These are phyloP conservation scores for Tautogolabrus adspersus DNA, from an alignment of 2,113 vertebrate genomes.

Conservation along the genomic window DNA sequence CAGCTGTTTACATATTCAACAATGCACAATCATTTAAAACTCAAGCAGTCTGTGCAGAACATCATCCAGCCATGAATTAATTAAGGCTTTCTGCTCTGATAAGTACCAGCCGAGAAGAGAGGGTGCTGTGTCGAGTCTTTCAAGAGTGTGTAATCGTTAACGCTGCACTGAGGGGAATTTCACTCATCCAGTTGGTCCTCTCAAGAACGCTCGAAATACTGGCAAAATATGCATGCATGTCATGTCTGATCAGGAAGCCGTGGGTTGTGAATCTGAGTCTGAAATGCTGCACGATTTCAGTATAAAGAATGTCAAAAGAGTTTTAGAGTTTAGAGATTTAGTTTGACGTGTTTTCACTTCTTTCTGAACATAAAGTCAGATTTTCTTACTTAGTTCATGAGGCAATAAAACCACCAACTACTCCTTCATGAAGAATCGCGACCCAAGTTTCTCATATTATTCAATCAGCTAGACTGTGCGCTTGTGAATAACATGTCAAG, in stretches of 20 bases:
- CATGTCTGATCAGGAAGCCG: constrained; percentile 28
- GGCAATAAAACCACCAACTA: neutral
- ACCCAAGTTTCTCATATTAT: too few species aligned
- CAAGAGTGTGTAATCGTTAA: constrained; percentile 64
- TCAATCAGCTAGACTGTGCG: too few species aligned
- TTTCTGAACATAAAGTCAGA: constrained; percentile 10
- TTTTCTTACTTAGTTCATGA: constrained; percentile 12
- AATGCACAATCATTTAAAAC: constrained; percentile 74
- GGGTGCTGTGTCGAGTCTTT: constrained; percentile 55
- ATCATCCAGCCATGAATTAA: constrained; percentile 82
- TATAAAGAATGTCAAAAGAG: constrained; percentile 1
- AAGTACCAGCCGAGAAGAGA: constrained; percentile 74
- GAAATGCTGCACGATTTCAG: constrained; percentile 12
- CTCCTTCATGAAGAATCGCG: too few species aligned
- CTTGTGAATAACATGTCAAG: too few species aligned
- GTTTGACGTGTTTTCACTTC: neutral
- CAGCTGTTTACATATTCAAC: constrained; percentile 81
- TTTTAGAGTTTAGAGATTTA: too few species aligned
- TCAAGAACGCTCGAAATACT: constrained; percentile 49
- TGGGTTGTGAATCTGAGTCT: constrained; percentile 18
- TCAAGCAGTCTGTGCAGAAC: constrained; percentile 72
- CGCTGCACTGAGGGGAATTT: constrained; percentile 68
- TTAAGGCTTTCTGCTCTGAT: constrained; percentile 82
- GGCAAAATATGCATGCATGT: constrained; percentile 47
- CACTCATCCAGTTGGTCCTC: constrained; percentile 41